Base-by-base conservation (phyloP, 2,888 invertebrate genomes). In the Mongoloraphidia duomilia region DNA sequence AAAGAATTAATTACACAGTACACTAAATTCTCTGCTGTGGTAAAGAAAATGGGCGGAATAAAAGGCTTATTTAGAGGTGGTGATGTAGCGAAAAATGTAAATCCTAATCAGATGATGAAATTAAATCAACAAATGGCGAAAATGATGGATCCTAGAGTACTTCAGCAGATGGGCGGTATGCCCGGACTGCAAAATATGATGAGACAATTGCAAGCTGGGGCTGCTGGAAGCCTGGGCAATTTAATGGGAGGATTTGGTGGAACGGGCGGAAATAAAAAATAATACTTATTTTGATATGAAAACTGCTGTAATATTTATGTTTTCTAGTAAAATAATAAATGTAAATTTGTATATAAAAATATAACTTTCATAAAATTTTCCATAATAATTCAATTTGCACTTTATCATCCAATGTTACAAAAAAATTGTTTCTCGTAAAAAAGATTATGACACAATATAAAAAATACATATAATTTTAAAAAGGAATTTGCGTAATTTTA, bases 11-110 rank as follows among this genome's bases (percentile, higher is more conserved):
- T 99, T 56, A 82, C 89, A 12, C 98, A 99, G 65, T 98, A 99
- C 68, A 97, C 96, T 38, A 98, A 98, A 70, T 98, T 98, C 69
- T 95, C 98, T 14, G 96, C 93, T 35, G 95, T 98, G 55, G 97
- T 99, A 1, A 98, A 98, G 71, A 97, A 97, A 70, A 98, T 99
- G 97, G 98, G 98, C 49, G 97, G 97, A 51, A 97, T 99, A 57
- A 98, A 99, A 66, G 97, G 97, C 13, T 73, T 98, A 26, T 99
- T 98, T 69, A 97, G 95, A 72, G 92, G 94, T 50, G 97, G 97
- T 37, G 97, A 99, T 64, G 94, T 97, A 84, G 85, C 92, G 4
- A 97, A 96, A 69, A 98, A 98, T 69, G 94, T 99, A 0, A 98
- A 98, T 69, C 94, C 91, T 56, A 84, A 84, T 36, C 97, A 99